Base-by-base conservation (phyloP, 2,797 vertebrate species). In the Anas capensis region DNA sequence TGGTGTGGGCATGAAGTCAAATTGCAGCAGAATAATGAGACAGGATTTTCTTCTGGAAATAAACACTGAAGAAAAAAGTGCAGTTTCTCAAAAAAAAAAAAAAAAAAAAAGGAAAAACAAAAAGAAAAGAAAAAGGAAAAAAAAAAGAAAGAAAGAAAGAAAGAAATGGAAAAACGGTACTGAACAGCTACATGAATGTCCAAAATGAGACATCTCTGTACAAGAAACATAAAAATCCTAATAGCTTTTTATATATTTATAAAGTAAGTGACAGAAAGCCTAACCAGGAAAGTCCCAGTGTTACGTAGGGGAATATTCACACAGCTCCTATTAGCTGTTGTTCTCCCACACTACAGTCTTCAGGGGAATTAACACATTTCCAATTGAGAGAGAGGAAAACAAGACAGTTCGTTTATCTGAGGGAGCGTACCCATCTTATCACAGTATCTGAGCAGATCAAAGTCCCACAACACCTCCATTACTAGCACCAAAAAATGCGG, bases 1-100 rank as follows among this genome's bases (percentile, higher is more conserved):
- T 90, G 81, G 84, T 44, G 42, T 72, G 82, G 84, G 68, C 91
- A 86, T 3, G 6, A 83, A 95, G 77, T 92, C 88, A 91, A 69
- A 83, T 31, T 78, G 62, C 72, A 84, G 72, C 51, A 82, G 48
- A 82, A 71, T 46, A 89, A 91, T 16, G 60, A 77, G 72, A 44
- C 42, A 57, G 76, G 70, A 75, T 70, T 94, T 90, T 69, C 4
- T 2, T 71, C 58, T 89, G 82, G 53, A 82, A 94, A 60, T 42
- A 79, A 95, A 84, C 60, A 79, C 31, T 61, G 57, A 49, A 18
- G 40, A 46, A 49, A 81, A 11, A 57, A 82, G 15, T 1, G 4
- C 38, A 44, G 19, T 46, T 78, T 79, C 62, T 36, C 31, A 57
- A 64, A 31, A 42, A 64, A 19, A 13, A 27, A 9, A 13, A 1